phyloP scores from a whole-genome alignment of 1,140 invertebrate species.

The Pachypeltis micranthus region DNA sequence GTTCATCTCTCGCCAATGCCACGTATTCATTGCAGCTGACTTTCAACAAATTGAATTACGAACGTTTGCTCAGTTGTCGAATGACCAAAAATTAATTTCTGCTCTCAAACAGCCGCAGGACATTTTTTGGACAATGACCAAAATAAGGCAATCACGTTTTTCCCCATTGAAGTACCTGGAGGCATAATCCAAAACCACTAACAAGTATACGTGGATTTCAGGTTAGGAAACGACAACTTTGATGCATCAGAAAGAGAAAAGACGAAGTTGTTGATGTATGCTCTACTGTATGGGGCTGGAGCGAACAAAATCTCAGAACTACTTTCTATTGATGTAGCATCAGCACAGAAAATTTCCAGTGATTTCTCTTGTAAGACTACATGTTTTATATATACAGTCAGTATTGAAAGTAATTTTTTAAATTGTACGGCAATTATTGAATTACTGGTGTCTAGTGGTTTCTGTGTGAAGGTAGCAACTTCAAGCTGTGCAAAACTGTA shows the following conservation, averaged over 20 bases:
- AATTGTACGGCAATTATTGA: too few species aligned
- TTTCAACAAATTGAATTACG: slow-evolving; percentile 47
- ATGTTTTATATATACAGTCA: too few species aligned
- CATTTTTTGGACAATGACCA: slow-evolving; percentile 41
- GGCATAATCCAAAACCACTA: too few species aligned
- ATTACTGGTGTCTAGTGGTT: too few species aligned
- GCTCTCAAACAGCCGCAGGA: slow-evolving; percentile 36
- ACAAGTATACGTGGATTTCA: too few species aligned
- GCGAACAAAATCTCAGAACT: slow-evolving; percentile 40
- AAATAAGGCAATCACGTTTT: slow-evolving; percentile 42
- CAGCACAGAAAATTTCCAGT: slow-evolving; percentile 35
- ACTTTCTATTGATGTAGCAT: slow-evolving; percentile 36
- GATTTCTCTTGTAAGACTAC: too few species aligned
- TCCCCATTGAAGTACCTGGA: too few species aligned
- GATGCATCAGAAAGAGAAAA: slow-evolving; percentile 38
- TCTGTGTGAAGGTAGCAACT: too few species aligned
- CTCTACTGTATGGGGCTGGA: slow-evolving; percentile 48
- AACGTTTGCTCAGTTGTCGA: slow-evolving; percentile 41
- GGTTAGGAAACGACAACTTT: slow-evolving; percentile 32
- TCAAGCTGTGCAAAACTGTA: too few species aligned
- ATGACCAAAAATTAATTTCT: slow-evolving; percentile 36
- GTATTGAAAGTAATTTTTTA: too few species aligned
- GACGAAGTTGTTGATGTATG: slow-evolving; percentile 47
- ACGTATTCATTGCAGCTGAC: slow-evolving; percentile 39
- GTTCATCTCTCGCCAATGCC: slow-evolving; percentile 33